Percentiles rank a stretch among this genome's conserved stretches.
These are phyloP conservation scores for Salticus scenicus DNA, from an alignment of 2,888 invertebrate genomes.

Conservation along the genomic window DNA sequence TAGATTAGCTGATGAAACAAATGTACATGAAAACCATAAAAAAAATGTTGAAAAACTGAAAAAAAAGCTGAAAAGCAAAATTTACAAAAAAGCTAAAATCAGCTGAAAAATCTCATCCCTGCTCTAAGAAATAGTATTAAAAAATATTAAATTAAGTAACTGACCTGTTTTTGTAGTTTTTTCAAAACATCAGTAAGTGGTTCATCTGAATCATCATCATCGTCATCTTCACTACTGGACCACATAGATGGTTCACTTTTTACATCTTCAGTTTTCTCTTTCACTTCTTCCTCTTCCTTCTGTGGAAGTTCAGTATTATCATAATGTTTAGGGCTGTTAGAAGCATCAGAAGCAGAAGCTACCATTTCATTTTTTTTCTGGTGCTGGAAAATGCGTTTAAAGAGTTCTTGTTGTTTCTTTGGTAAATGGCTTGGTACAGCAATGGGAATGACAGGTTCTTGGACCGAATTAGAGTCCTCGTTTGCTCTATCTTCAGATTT, in stretches of 20 bases:
- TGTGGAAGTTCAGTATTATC: constrained; percentile 59
- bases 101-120: no score
- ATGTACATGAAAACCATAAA: no score
- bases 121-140: constrained; percentile 1
- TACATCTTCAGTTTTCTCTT: constrained; percentile 77
- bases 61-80: no score
- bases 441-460: constrained; percentile 22
- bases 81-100: no score
- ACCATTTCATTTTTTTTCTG: constrained; percentile 77
- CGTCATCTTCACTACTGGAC: constrained; percentile 82
- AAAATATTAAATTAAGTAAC: background rate
- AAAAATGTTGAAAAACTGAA: no score
- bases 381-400: constrained; percentile 82
- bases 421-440: constrained; percentile 79
- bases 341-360: constrained; percentile 24
- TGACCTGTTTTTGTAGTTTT: constrained; percentile 63
- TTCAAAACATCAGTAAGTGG: constrained; percentile 72
- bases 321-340: constrained; percentile 12
- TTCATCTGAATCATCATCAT: constrained; percentile 74
- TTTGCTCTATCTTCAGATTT: background rate
- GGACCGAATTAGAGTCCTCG: background rate
- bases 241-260: constrained; percentile 18
- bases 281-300: constrained; percentile 46
- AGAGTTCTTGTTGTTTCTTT: constrained; percentile 82
- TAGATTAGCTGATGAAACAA: no score